A percentile compares a stretch with the other conserved stretches of the same genome.
These are phyloP conservation scores for Brachymystax lenok DNA, from an alignment of 2,797 vertebrate genomes.

Conservation along the genomic window DNA sequence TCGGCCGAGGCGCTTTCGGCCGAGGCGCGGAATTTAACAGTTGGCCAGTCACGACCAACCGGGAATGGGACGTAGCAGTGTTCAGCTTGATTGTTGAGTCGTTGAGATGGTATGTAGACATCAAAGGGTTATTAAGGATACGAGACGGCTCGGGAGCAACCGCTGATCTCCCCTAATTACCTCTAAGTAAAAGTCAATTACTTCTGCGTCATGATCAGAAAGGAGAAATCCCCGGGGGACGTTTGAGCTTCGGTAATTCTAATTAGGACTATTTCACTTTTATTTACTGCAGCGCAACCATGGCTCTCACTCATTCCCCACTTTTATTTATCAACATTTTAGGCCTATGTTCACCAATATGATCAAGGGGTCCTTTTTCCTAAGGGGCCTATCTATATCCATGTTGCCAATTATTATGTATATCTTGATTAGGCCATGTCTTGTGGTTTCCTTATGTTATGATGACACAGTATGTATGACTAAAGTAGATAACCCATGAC, in stretches of 20 bases:
- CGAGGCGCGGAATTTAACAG: constrained; percentile 39
- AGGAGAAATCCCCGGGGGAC: constrained; percentile 62
- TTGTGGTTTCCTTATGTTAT: too few relatives aligned
- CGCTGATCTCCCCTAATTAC: constrained; percentile 75
- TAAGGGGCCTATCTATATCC: background rate
- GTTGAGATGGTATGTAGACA: constrained; percentile 59
- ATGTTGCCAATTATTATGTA: background rate
- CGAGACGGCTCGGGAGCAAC: constrained; percentile 54
- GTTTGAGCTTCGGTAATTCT: constrained; percentile 56
- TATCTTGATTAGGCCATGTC: background rate
- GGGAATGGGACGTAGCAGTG: constrained; percentile 19
- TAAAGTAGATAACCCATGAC: background rate
- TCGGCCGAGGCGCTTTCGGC: too few relatives aligned
- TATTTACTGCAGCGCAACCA: constrained; percentile 37
- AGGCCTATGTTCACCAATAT: background rate
- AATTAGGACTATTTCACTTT: constrained; percentile 67
- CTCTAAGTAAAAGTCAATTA: constrained; percentile 78
- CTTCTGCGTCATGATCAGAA: constrained; percentile 79
- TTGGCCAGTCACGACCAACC: background rate
- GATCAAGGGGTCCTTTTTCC: background rate
- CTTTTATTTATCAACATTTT: background rate
- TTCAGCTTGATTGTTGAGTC: constrained; percentile 21
- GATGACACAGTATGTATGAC: background rate
- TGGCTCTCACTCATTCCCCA: constrained; percentile 5
- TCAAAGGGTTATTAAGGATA: constrained; percentile 69